A percentile compares a stretch with the other conserved stretches of the same genome.
phyloP scores from a whole-genome alignment of 2,888 invertebrate species.

The Xylota sylvarum region DNA sequence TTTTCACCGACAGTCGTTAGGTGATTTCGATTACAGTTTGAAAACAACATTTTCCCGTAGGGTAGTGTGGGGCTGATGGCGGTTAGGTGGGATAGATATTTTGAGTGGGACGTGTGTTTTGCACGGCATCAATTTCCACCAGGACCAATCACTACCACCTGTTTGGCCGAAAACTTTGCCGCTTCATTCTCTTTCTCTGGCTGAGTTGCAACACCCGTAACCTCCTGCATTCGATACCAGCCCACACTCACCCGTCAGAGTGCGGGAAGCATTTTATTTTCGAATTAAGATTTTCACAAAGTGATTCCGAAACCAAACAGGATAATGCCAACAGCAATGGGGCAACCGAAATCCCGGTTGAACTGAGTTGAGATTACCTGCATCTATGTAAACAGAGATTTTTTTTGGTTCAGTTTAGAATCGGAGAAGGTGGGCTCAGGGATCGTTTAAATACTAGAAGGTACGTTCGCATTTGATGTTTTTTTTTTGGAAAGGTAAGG shows the following conservation, averaged over 20 bases:
- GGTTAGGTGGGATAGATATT: background rate
- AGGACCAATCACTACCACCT: slow-evolving; percentile 35
- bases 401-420: background rate
- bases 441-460: slow-evolving; percentile 24
- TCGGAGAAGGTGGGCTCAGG: background rate
- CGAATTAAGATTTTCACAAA: slow-evolving; percentile 36
- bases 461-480: background rate
- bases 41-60: background rate
- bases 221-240: background rate
- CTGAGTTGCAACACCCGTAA: background rate
- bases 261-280: slow-evolving; percentile 22
- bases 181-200: background rate
- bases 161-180: slow-evolving; percentile 22
- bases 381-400: slow-evolving; percentile 25
- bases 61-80: background rate
- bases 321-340: slow-evolving; percentile 18
- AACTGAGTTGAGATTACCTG: slow-evolving; percentile 29
- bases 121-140: slow-evolving; percentile 15
- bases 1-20: background rate
- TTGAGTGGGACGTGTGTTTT: background rate
- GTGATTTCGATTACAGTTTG: slow-evolving; percentile 12
- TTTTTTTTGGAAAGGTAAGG: background rate
- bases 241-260: background rate
- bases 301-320: slow-evolving; percentile 18
- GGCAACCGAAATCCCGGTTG: slow-evolving; percentile 6